phyloP scores from a whole-genome alignment of 2,888 invertebrate genomes.

The Drosophila rellima region DNA sequence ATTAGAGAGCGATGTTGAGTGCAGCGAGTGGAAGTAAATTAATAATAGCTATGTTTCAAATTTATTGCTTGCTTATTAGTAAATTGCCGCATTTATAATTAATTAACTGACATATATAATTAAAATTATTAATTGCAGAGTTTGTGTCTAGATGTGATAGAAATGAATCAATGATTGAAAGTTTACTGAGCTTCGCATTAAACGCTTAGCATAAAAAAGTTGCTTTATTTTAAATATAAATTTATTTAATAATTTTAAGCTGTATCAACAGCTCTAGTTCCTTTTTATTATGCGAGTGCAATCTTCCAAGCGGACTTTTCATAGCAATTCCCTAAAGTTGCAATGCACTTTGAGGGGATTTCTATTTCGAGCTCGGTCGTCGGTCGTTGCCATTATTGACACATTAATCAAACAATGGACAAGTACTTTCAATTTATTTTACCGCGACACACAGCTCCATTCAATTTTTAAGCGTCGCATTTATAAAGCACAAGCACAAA shows the following conservation, averaged over 20 bases:
- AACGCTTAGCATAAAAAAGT: neutral
- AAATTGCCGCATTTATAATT: slow-evolving; percentile 7
- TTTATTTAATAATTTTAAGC: neutral
- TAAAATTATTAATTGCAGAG: slow-evolving; percentile 1
- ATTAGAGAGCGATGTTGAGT: neutral
- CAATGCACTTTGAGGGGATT: slow-evolving; percentile 9
- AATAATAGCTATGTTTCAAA: slow-evolving; percentile 1
- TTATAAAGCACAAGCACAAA: slow-evolving; percentile 48
- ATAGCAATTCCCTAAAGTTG: slow-evolving; percentile 18
- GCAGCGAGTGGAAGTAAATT: neutral
- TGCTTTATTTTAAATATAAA: neutral
- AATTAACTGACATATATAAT: slow-evolving; percentile 11
- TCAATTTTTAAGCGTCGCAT: slow-evolving; percentile 60
- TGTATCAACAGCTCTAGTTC: neutral
- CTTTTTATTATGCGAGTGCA: neutral
- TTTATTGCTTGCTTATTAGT: neutral
- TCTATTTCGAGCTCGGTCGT: slow-evolving; percentile 6
- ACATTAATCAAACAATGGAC: slow-evolving; percentile 80
- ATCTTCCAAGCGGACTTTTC: slow-evolving; percentile 23
- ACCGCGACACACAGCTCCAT: slow-evolving; percentile 57
- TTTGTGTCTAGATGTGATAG: neutral
- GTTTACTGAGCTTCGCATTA: neutral
- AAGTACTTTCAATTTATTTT: slow-evolving; percentile 80
- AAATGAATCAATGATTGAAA: neutral
- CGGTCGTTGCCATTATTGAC: slow-evolving; percentile 65